Evolutionary conservation across 2,797 vertebrate species (phyloP).

Genomic region (Rhyacichthys aspro): DNA sequence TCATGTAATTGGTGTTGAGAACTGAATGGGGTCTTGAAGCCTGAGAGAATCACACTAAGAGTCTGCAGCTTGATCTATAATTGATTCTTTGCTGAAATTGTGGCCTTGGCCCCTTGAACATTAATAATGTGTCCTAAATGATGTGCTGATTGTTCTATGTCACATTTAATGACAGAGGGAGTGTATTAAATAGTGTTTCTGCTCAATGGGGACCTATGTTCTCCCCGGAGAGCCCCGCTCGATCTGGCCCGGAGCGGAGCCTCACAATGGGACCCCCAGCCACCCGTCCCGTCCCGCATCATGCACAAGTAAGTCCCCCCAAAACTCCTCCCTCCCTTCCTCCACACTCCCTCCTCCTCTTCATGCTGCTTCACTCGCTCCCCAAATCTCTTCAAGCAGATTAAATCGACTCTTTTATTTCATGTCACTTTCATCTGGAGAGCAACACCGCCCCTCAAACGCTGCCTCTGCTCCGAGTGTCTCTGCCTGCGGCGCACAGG

Average conservation of each 20-base stretch:
- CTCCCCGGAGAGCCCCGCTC: conserved; percentile 83
- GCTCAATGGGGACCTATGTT: conserved; percentile 92
- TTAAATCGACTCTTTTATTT: conserved; percentile 98
- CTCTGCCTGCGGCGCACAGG: conserved; percentile 86
- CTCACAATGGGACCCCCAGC: conserved; percentile 83
- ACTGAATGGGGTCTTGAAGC: conserved; percentile 11
- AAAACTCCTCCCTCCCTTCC: conserved; percentile 73
- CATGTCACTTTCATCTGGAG: conserved; percentile 93
- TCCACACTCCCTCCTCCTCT: conserved; percentile 34
- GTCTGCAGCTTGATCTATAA: conserved; percentile 31
- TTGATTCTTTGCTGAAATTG: conserved; percentile 55
- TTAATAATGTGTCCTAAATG: conserved; percentile 82
- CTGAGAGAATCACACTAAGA: conserved; percentile 10
- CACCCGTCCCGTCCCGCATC: conserved; percentile 84
- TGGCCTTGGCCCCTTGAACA: conserved; percentile 66
- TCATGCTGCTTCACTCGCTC: conserved; percentile 60
- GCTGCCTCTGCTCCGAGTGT: conserved; percentile 59
- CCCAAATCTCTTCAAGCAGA: conserved; percentile 89
- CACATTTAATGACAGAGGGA: conserved; percentile 80
- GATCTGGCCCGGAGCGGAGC: conserved; percentile 88
- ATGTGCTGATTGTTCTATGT: conserved; percentile 79
- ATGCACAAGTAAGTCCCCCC: conserved; percentile 73
- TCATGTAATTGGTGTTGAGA: conserved; percentile 13
- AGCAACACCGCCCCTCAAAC: conserved; percentile 83
- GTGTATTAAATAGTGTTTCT: conserved; percentile 79